phyloP scores from a whole-genome alignment of 2,797 vertebrate genomes.

The Mormyrus hasselquistii region DNA sequence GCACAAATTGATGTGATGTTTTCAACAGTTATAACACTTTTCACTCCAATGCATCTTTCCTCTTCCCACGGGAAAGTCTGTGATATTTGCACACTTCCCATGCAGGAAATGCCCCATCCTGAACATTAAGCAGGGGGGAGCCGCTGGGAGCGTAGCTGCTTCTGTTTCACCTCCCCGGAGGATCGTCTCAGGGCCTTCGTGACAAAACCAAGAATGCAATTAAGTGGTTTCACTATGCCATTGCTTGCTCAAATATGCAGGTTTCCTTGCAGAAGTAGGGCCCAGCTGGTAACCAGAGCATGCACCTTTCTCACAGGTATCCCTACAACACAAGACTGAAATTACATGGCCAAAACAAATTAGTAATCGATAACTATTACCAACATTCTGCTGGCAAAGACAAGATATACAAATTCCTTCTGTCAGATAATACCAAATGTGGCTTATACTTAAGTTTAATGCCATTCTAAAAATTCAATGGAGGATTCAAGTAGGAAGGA shows the following conservation, averaged over 20 bases:
- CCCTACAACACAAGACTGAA: constrained; percentile 59
- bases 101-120: not conserved
- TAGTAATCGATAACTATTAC: not conserved
- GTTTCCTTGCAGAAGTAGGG: constrained; percentile 83
- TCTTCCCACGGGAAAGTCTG: not conserved
- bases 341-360: not conserved
- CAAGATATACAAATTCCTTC: not conserved
- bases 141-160: constrained; percentile 29
- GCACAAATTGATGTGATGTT: not conserved
- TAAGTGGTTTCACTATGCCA: constrained; percentile 78
- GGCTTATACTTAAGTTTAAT: not conserved
- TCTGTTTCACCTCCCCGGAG: constrained; percentile 78
- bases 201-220: constrained; percentile 96
- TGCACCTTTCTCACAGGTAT: constrained; percentile 88
- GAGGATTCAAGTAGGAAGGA: constrained; percentile 35
- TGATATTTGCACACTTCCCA: not conserved
- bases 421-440: not conserved
- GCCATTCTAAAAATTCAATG: not conserved
- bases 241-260: constrained; percentile 76
- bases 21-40: not conserved
- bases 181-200: constrained; percentile 93
- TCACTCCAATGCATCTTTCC: not conserved
- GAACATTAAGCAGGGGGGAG: not conserved
- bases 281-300: constrained; percentile 88
- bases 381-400: not conserved